A percentile compares a stretch with the other conserved stretches of the same genome.
These are phyloP conservation scores for Conopomorpha cramerella DNA, from an alignment of 1,140 invertebrate genomes.

Conservation along the genomic window DNA sequence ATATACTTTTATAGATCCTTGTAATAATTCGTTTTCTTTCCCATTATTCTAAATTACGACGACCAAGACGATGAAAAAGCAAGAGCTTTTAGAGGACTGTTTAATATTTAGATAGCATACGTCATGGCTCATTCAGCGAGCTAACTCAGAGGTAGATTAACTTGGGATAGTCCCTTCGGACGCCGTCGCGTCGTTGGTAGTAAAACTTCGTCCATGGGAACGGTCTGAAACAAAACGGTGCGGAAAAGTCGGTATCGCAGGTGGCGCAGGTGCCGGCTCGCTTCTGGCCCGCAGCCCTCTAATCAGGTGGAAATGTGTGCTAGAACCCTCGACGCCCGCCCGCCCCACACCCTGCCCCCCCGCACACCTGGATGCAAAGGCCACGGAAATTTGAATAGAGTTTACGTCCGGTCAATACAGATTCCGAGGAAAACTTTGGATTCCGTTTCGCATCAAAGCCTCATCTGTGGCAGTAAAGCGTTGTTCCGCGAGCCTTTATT, in stretches of 20 bases:
- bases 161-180: too few relatives aligned
- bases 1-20: slow-evolving; percentile 27
- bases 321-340: slow-evolving; percentile 23
- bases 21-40: slow-evolving; percentile 25
- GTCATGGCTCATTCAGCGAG: too few relatives aligned
- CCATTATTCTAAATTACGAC: too few relatives aligned
- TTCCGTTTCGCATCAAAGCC: slow-evolving; percentile 10
- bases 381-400: slow-evolving; percentile 24
- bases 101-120: too few relatives aligned
- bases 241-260: slow-evolving; percentile 26
- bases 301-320: slow-evolving; percentile 51
- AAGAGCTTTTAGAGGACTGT: too few relatives aligned
- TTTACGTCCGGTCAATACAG: slow-evolving; percentile 11
- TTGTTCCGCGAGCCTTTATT: too few relatives aligned
- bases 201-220: slow-evolving; percentile 30
- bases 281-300: slow-evolving; percentile 28
- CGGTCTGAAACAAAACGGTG: slow-evolving; percentile 32
- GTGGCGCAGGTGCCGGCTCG: slow-evolving; percentile 31
- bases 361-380: slow-evolving; percentile 19
- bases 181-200: slow-evolving; percentile 20
- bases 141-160: too few relatives aligned
- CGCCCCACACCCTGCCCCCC: slow-evolving; percentile 12
- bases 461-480: too few relatives aligned
- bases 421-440: slow-evolving; percentile 15
- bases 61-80: too few relatives aligned